phyloP scores from a whole-genome alignment of 1,140 invertebrate genomes.

The Drosophila sulfurigaster region DNA sequence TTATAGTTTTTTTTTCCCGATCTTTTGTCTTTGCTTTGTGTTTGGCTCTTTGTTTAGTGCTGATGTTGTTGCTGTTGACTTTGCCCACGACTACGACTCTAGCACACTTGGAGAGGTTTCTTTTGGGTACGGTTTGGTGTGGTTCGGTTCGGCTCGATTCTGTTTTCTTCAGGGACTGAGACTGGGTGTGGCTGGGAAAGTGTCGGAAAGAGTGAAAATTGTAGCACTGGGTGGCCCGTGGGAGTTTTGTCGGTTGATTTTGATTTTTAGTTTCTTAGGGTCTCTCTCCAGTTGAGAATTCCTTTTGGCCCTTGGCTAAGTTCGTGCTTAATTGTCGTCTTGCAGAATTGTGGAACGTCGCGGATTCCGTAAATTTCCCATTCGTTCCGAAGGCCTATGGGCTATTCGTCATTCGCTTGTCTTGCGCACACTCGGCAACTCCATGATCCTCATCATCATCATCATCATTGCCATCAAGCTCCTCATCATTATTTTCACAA shows the following conservation, averaged over 20 bases:
- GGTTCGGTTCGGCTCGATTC: too few species aligned
- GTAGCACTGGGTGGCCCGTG: constrained; percentile 81
- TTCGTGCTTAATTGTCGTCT: constrained; percentile 84
- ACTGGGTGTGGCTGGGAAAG: constrained; percentile 65
- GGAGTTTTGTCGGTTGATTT: constrained; percentile 59
- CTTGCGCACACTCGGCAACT: constrained; percentile 45
- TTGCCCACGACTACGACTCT: constrained; percentile 41
- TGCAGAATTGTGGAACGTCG: constrained; percentile 73
- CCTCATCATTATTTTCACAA: constrained; percentile 33
- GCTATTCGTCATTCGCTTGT: constrained; percentile 84
- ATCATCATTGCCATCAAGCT: constrained; percentile 27
- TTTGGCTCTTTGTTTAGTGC: constrained; percentile 57
- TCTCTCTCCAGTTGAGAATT: constrained; percentile 24
- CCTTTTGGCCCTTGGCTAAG: constrained; percentile 32
- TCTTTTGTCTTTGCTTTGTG: constrained; percentile 71
- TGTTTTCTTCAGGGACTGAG: background rate
- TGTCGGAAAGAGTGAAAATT: constrained; percentile 74
- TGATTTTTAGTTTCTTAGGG: background rate
- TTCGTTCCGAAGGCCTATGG: constrained; percentile 74
- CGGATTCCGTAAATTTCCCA: constrained; percentile 82
- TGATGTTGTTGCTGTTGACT: constrained; percentile 31
- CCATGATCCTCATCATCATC: constrained; percentile 40
- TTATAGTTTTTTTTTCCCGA: constrained; percentile 68
- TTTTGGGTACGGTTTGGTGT: background rate
- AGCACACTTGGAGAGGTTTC: constrained; percentile 14